A percentile compares a stretch with the other conserved stretches of the same genome.
Conservation (phyloP, 2,888 invertebrate species). For the Capitulum mitella region DNA sequence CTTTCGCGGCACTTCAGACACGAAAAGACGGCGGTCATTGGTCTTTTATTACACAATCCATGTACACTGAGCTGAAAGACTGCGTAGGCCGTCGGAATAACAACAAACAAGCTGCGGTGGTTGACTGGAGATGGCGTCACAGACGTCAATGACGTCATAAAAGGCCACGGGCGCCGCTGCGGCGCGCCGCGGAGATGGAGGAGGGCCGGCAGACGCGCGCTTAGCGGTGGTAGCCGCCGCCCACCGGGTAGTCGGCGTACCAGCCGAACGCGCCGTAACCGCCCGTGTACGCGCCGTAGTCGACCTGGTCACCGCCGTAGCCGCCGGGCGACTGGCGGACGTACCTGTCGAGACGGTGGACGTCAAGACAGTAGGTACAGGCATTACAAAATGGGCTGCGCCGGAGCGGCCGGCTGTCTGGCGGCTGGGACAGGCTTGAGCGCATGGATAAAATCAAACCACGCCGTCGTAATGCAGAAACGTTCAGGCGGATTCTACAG, state of each 20-base stretch:
- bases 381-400: neutral
- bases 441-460: too few relatives aligned
- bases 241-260: constrained; percentile 39
- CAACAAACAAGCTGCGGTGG: neutral
- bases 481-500: too few relatives aligned
- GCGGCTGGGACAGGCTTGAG: too few relatives aligned
- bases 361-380: neutral
- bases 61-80: neutral
- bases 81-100: neutral
- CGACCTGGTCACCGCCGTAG: constrained; percentile 33
- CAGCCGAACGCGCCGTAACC: constrained; percentile 41
- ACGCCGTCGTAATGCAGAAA: too few relatives aligned
- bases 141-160: too few relatives aligned
- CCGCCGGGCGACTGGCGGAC: neutral
- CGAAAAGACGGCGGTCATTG: too few relatives aligned
- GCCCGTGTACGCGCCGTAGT: constrained; percentile 41
- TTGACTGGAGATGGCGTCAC: neutral
- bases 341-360: neutral
- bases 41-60: neutral
- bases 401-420: neutral
- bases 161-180: too few relatives aligned
- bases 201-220: neutral
- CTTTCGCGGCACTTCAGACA: too few relatives aligned
- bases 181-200: neutral
- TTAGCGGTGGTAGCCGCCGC: neutral